phyloP scores from a whole-genome alignment of 37 sponge, comb jelly and placozoan species.

The Lycopodina hypogea region DNA sequence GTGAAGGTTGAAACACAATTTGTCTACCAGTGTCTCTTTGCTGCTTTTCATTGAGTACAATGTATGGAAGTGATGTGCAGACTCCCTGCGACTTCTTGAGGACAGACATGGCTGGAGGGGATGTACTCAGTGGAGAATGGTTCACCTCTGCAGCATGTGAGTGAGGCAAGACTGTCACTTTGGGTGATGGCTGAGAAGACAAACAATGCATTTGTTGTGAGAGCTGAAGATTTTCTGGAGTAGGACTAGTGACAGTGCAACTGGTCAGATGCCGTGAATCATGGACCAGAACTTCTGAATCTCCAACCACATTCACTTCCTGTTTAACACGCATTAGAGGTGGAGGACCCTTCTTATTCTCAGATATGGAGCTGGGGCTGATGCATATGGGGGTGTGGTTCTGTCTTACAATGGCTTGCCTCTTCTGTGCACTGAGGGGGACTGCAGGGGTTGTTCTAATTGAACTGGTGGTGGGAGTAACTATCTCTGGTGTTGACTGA shows the following conservation, averaged over 20 bases:
- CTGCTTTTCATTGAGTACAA: conserved; percentile 10
- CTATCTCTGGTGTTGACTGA: neutral
- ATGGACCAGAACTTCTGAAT: neutral
- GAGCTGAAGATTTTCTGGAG: neutral
- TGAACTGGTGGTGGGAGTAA: neutral
- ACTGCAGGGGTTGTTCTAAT: neutral
- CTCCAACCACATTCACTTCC: neutral
- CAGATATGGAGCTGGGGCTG: conserved; percentile 1
- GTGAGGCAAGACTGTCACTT: neutral
- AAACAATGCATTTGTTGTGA: neutral
- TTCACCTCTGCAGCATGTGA: neutral
- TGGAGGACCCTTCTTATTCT: conserved; percentile 4
- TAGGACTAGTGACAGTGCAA: neutral
- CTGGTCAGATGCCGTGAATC: neutral
- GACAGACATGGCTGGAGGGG: neutral
- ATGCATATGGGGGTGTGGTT: neutral
- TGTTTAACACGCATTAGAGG: conserved; percentile 11
- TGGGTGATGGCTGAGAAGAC: neutral
- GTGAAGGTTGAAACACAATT: neutral
- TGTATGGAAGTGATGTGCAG: neutral
- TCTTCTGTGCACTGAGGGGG: neutral
- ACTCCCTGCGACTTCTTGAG: neutral
- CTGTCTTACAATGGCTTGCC: neutral
- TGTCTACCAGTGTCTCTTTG: neutral
- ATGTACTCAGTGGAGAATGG: neutral